Percentiles rank a stretch among this genome's conserved stretches.
Conservation (phyloP, 2,888 invertebrate species). For the Sinelater perroti region DNA sequence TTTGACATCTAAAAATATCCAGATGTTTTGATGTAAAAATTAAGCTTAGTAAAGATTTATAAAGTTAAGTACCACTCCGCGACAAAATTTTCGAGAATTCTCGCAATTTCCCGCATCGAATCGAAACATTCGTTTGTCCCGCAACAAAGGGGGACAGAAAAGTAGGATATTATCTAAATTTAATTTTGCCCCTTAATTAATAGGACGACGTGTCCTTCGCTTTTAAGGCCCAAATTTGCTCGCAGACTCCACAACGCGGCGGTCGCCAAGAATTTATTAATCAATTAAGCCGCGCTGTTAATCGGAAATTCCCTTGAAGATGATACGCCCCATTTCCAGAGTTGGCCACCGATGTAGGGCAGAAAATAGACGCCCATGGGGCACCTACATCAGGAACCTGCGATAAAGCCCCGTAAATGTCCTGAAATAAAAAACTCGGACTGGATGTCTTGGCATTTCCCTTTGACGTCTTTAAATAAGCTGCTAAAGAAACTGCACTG, state of each 20-base stretch:
- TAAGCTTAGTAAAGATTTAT: slow-evolving; percentile 45
- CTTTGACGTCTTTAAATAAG: too few species aligned
- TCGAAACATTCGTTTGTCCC: background rate
- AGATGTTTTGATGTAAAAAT: slow-evolving; percentile 56
- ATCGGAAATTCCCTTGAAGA: slow-evolving; percentile 19
- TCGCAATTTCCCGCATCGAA: background rate
- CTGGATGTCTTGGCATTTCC: too few species aligned
- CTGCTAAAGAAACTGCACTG: too few species aligned
- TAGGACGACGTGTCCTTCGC: too few species aligned
- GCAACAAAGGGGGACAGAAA: background rate
- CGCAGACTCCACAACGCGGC: background rate
- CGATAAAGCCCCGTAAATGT: too few species aligned
- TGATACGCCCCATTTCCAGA: slow-evolving; percentile 25
- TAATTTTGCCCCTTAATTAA: too few species aligned
- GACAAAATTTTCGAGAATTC: background rate
- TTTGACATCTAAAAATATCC: slow-evolving; percentile 60
- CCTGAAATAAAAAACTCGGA: too few species aligned
- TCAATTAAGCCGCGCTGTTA: slow-evolving; percentile 15
- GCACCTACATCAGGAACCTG: too few species aligned
- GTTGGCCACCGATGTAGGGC: slow-evolving; percentile 12
- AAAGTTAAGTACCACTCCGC: background rate
- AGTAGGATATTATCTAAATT: background rate
- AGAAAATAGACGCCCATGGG: slow-evolving; percentile 19
- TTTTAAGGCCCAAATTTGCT: too few species aligned
- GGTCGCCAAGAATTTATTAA: slow-evolving; percentile 8